Base-by-base conservation (phyloP, 2,888 invertebrate genomes). In the Polyploca ridens region DNA sequence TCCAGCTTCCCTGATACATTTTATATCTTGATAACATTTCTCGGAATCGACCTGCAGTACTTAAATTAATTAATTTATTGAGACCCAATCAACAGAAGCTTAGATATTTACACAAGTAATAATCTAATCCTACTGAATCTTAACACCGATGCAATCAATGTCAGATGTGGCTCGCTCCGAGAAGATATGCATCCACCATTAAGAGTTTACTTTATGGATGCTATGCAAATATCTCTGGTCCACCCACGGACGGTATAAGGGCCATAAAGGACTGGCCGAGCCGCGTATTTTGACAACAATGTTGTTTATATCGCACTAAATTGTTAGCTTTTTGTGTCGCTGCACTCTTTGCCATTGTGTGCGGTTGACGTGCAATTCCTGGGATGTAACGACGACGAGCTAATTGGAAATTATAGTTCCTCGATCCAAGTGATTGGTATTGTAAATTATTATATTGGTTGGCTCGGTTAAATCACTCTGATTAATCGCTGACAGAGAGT, bases 401-500 rank as follows among this genome's bases (percentile, higher is more conserved):
- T 91, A 91, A 91, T 91, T 91, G 87, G 87, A 89, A 90, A 87
- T 90, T 91, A 91, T 91, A 84, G 86, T 78, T 76, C 75, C 74
- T 71, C 74, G 74, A 75, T 75, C 70, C 76, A 82, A 82, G 82
- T 84, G 85, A 85, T 85, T 79, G 83, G 82, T 78, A 83, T 85
- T 82, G 84, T 87, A 85, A 89, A 84, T 85, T 87, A 89, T 86
- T 84, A 78, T 79, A 77, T 72, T 69, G 78, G 78, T 78, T 77
- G 81, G 79, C 73, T 83, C 80, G 75, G 76, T 84, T 89, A 88
- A 90, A 90, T 91, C 89, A 90, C 76, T 72, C 81, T 85, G 87
- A 90, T 87, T 83, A 85, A 88, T 86, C 83, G 78, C 71, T 77
- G 83, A 81, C 80, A 78, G 72, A 75, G 78, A 74, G 76, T 82